These are phyloP conservation scores for Axis porcinus DNA, from an alignment of 2,113 vertebrate genomes.

Conservation along the genomic window DNA sequence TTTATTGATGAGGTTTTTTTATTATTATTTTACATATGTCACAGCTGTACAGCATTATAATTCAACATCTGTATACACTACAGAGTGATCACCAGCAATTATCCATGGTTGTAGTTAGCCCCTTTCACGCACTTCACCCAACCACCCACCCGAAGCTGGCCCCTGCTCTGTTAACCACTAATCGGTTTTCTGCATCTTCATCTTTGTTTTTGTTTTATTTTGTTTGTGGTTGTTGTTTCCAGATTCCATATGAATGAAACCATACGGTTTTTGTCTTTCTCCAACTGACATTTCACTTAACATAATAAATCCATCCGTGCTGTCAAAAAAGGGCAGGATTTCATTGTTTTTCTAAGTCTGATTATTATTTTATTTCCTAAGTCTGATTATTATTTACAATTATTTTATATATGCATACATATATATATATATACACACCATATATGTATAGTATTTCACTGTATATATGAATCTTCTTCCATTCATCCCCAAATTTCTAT, in stretches of 20 bases:
- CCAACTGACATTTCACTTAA: neutral
- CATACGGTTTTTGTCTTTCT: neutral
- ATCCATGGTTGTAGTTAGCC: neutral
- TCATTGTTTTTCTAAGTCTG: neutral
- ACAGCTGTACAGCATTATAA: neutral
- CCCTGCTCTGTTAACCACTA: neutral
- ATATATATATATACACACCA: neutral
- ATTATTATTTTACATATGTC: neutral
- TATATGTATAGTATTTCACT: too few species aligned
- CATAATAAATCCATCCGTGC: neutral
- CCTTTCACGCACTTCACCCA: neutral
- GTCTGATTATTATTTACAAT: neutral
- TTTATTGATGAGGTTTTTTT: neutral
- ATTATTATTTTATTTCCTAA: neutral
- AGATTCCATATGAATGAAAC: neutral
- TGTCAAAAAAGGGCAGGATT: neutral
- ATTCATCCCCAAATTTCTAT: neutral
- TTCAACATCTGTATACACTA: neutral
- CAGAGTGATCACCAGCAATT: neutral
- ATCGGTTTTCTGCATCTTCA: neutral
- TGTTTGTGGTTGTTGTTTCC: neutral
- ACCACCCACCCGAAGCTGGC: neutral
- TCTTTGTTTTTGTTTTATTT: neutral
- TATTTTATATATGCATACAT: rapidly evolving
- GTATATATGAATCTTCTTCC: neutral